Base-by-base conservation (phyloP, 2,113 vertebrate genomes). In the Lampris megalopsis region DNA sequence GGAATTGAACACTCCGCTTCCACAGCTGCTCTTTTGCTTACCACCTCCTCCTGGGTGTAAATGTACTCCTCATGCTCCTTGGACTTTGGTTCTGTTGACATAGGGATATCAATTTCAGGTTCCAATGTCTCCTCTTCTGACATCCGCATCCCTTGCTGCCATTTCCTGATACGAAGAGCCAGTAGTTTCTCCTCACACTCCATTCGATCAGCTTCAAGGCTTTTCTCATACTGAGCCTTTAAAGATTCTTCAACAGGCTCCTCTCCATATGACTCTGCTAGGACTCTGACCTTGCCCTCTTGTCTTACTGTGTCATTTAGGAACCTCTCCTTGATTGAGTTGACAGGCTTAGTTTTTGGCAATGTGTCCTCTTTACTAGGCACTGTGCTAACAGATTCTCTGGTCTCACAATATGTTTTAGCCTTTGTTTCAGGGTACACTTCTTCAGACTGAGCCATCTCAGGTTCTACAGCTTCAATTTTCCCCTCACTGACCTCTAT, bases 161-260 rank as follows among this genome's bases (percentile, higher is more conserved):
- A 94, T 78, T 93, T 92, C 60, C 79, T 80, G 68, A 93, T 89
- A 7, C 86, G 84, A 9, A 89, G 53, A 10, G 92, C 86, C 0
- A 92, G 79, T n/a, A 92, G 90, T 75, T 93, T 92, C 50, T 93
- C 90, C 47, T 93, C 88, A 85, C 90, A 92, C 70, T 92, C 88
- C 49, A 87, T 81, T 1, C 78, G 66, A 3, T 93, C 92, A 49
- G 82, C 89, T 10, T 93, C 88, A 2, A 91, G 71, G n/a, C 84
- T 91, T 82, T 87, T 91, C 68, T 92, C 91, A 73, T 89, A 86
- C 11, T 84, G 73, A 66, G 82, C 86, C 87, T 73, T 88, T 64
- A 90, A 61, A 64, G 82, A 90, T 53, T 82, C 58, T 1, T 45
- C 68, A 11, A 3, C 71, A 24, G 45, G 6, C 64, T 82, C 84